Evolutionary conservation across 2,113 vertebrate genomes (phyloP).

Genomic region (Tragelaphus imberbis): DNA sequence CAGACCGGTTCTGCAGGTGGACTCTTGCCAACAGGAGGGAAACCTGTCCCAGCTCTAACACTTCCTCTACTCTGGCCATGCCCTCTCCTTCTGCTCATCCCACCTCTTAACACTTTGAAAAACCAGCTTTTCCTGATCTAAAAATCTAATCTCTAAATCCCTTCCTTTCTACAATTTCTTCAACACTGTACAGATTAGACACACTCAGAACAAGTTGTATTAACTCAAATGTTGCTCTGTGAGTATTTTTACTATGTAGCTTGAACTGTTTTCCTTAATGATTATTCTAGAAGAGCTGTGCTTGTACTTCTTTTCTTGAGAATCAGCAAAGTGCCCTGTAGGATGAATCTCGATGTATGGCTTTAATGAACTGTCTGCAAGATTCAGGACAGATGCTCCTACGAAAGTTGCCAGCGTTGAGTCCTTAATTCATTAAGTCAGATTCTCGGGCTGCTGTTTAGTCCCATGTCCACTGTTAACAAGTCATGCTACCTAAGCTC

Average conservation of each 20-base stretch:
- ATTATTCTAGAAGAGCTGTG: not conserved
- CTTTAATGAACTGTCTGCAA: not conserved
- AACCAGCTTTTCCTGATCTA: not conserved
- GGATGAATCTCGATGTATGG: not conserved
- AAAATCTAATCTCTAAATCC: constrained; percentile 34
- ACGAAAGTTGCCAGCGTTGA: not conserved
- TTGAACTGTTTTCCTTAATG: not conserved
- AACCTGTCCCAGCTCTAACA: not conserved
- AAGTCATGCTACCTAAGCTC: not conserved
- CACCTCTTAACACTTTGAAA: not conserved
- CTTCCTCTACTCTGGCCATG: not conserved
- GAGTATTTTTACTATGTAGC: constrained; percentile 15
- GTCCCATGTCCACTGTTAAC: not conserved
- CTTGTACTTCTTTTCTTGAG: not conserved
- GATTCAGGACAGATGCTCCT: not conserved
- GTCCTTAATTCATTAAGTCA: not conserved
- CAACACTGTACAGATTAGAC: not conserved
- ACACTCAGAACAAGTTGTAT: not conserved
- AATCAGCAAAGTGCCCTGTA: not conserved
- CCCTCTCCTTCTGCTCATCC: not conserved
- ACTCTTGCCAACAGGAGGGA: not conserved
- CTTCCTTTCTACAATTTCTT: constrained; percentile 16
- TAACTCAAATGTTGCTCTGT: not conserved
- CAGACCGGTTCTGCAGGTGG: not conserved
- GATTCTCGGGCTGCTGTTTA: not conserved